A percentile compares a stretch with the other conserved stretches of the same genome.
phyloP scores from a whole-genome alignment of 2,888 invertebrate genomes.

The Lepidonotus clava region DNA sequence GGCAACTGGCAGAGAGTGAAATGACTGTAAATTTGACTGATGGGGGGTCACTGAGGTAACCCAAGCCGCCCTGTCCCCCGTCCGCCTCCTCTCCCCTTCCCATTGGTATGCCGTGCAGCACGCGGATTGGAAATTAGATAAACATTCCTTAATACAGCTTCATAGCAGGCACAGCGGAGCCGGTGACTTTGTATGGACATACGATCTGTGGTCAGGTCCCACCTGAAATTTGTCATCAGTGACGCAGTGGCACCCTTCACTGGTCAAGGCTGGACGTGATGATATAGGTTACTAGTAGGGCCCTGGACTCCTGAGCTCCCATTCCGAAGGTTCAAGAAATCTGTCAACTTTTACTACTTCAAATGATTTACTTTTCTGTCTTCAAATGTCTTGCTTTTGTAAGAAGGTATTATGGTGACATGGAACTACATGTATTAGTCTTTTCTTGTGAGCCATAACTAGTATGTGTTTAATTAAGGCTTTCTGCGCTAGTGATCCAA shows the following conservation, averaged over 20 bases:
- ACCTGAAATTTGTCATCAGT: slow-evolving; percentile 21
- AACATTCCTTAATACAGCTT: slow-evolving; percentile 52
- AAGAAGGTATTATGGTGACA: no score
- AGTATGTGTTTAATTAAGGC: no score
- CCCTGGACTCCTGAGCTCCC: background rate
- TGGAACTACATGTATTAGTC: no score
- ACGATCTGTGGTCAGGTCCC: slow-evolving; percentile 21
- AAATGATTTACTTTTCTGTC: no score
- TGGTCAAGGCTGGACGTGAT: background rate
- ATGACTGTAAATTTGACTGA: slow-evolving; percentile 47
- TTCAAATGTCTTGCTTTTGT: no score
- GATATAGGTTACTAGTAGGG: background rate
- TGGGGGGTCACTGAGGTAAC: slow-evolving; percentile 22
- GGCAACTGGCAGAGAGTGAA: slow-evolving; percentile 20
- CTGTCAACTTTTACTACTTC: no score
- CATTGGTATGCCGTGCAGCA: slow-evolving; percentile 34
- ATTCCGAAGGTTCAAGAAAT: no score
- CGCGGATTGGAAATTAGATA: slow-evolving; percentile 27
- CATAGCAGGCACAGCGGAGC: background rate
- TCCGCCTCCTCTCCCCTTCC: background rate
- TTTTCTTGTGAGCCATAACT: no score
- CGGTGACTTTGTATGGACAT: slow-evolving; percentile 42
- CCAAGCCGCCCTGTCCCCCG: background rate
- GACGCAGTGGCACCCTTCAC: background rate
- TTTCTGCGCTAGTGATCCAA: no score